Evolutionary conservation across 2,113 vertebrate species (phyloP).

Genomic region (Mormoops blainvillei): DNA sequence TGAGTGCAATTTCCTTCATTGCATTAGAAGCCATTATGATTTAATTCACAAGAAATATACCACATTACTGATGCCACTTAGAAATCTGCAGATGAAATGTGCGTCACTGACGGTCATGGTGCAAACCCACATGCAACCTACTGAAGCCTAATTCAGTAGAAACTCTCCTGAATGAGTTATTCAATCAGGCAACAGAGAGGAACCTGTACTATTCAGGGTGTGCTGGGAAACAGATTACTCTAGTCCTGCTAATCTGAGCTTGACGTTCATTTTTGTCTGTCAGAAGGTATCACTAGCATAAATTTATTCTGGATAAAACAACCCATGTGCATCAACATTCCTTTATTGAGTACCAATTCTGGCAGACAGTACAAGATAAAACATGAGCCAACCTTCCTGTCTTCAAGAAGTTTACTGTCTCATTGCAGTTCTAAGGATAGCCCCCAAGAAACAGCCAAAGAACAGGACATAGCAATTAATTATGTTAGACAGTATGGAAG

Average conservation of each 20-base stretch:
- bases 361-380: not conserved
- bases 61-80: not conserved
- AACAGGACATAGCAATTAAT: not conserved
- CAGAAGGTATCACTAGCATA: not conserved
- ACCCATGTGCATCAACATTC: not conserved
- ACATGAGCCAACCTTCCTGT: not conserved
- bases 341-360: not conserved
- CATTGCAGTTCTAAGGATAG: not conserved
- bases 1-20: not conserved
- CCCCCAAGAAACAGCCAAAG: not conserved
- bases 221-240: not conserved
- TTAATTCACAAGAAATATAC: not conserved
- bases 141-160: not conserved
- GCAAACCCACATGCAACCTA: not conserved
- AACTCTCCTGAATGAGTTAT: not conserved
- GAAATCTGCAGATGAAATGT: not conserved
- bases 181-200: not conserved
- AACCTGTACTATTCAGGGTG: not conserved
- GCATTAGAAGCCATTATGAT: not conserved
- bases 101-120: not conserved
- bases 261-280: not conserved
- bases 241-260: not conserved
- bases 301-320: conserved; percentile 3
- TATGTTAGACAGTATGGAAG: not conserved
- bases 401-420: not conserved